Base-by-base conservation (phyloP, 2,797 vertebrate species). In the Heterohyrax brucei region DNA sequence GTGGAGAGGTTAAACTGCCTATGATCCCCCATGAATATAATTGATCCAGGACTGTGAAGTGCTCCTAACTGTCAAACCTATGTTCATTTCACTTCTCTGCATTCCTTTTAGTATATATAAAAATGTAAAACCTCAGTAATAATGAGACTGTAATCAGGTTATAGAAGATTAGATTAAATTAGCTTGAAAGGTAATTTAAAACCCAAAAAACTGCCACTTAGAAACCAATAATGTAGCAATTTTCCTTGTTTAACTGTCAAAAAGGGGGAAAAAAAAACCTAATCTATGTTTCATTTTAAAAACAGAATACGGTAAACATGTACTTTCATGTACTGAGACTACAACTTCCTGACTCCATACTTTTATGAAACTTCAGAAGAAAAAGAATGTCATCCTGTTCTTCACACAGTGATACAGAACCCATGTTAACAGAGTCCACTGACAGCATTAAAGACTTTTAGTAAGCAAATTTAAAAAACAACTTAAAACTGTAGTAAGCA, bases 211-310 rank as follows among this genome's bases (percentile, higher is more conserved):
- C 93, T 72, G 9, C 6, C 26, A 90, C 19, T 73, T 70, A 77
- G 79, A 87, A 95, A 96, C 87, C 26, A 10, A 90, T 82, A 95
- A 76, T 88, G 18, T 68, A 96, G 7, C 50, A 21, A 50, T 77
- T 91, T 92, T 66, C 21, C 30, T 83, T 79, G 16, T 68, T 92
- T 79, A 78, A 93, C 13, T 61, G 7, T 64, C 93, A 77, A 95
- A 62, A 39, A 39, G 39, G 39, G 39, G 3, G 3, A 39, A 39
- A 39, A 48, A 24, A 93, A 5, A 94, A 48, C 9, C 50, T 2
- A 84, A 79, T 30, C 82, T 7, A 66, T 28, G 78, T 64, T 92
- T 8, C 56, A 83, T 39, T 77, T 90, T 89, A 80, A 94, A 81
- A 16, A 44, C 72, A 12, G 53, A 96, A 10, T 83, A 80, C 61